These are phyloP conservation scores for Lepidurus arcticus DNA, from an alignment of 1,140 invertebrate species.

Conservation along the genomic window DNA sequence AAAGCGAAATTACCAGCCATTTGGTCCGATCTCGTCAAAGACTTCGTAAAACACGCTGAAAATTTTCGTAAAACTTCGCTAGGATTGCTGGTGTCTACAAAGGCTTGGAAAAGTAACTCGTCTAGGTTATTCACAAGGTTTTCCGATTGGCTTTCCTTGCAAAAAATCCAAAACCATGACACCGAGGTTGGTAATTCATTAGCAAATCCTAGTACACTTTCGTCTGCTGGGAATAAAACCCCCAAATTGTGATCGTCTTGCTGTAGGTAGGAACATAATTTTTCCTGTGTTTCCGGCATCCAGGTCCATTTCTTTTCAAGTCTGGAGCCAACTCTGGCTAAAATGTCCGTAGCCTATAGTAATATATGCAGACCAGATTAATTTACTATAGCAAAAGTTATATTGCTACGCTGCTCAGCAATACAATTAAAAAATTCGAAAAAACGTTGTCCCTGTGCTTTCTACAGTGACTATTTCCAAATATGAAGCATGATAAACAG, in stretches of 20 bases:
- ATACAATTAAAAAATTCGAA: no score
- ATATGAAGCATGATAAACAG: no score
- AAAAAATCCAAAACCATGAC: not conserved
- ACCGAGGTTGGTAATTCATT: not conserved
- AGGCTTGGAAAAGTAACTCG: not conserved
- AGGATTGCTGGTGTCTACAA: not conserved
- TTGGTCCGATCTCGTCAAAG: not conserved
- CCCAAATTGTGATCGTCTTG: not conserved
- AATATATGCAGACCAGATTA: not conserved
- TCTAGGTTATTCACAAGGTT: not conserved
- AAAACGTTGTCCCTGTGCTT: no score
- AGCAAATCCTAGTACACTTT: not conserved
- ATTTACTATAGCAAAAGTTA: no score
- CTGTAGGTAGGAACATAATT: not conserved
- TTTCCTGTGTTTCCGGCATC: not conserved
- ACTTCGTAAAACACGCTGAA: not conserved
- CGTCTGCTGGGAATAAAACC: not conserved
- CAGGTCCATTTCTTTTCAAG: not conserved
- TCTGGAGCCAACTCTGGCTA: not conserved
- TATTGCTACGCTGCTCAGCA: no score
- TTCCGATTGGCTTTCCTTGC: not conserved
- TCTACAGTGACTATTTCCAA: no score
- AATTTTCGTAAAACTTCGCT: not conserved
- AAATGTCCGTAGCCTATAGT: not conserved
- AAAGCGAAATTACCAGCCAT: not conserved